These are phyloP conservation scores for Adineta ricciae DNA, from an alignment of 2,888 invertebrate genomes.

Conservation along the genomic window DNA sequence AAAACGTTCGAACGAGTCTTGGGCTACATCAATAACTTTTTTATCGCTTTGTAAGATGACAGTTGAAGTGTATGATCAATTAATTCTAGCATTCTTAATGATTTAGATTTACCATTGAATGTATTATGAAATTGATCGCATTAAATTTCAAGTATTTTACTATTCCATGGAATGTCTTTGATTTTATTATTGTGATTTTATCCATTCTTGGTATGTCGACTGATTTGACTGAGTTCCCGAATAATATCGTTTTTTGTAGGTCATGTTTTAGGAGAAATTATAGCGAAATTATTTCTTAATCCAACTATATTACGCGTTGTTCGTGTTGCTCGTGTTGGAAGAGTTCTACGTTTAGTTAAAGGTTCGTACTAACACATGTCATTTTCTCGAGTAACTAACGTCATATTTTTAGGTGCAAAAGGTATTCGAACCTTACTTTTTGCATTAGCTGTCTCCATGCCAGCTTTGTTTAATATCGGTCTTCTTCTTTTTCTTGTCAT, in stretches of 20 bases:
- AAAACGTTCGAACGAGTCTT: slow-evolving; percentile 57
- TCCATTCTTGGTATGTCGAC: slow-evolving; percentile 77
- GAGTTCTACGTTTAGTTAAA: slow-evolving; percentile 90
- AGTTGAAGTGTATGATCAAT: no score
- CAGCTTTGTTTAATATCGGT: slow-evolving; percentile 96
- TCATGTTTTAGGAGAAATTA: background rate
- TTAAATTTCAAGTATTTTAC: slow-evolving; percentile 96
- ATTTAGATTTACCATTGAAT: slow-evolving; percentile 76
- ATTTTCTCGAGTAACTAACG: background rate
- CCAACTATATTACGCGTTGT: slow-evolving; percentile 93
- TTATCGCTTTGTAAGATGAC: slow-evolving; percentile 83
- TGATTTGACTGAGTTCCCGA: background rate
- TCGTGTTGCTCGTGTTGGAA: slow-evolving; percentile 91
- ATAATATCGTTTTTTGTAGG: background rate
- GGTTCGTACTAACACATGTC: slow-evolving; percentile 45
- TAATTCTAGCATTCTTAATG: background rate
- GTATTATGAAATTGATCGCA: slow-evolving; percentile 92
- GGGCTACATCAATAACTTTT: slow-evolving; percentile 86
- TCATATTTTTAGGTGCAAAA: slow-evolving; percentile 61
- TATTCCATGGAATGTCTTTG: slow-evolving; percentile 98
- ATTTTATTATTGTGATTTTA: slow-evolving; percentile 94
- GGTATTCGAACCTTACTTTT: slow-evolving; percentile 92
- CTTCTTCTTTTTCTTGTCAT: slow-evolving; percentile 91
- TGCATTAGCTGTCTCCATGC: slow-evolving; percentile 93
- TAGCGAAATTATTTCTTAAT: slow-evolving; percentile 52